Percentiles rank a stretch among this genome's conserved stretches.
These are phyloP conservation scores for Anas bahamensis DNA, from an alignment of 2,797 vertebrate genomes.

Conservation along the genomic window DNA sequence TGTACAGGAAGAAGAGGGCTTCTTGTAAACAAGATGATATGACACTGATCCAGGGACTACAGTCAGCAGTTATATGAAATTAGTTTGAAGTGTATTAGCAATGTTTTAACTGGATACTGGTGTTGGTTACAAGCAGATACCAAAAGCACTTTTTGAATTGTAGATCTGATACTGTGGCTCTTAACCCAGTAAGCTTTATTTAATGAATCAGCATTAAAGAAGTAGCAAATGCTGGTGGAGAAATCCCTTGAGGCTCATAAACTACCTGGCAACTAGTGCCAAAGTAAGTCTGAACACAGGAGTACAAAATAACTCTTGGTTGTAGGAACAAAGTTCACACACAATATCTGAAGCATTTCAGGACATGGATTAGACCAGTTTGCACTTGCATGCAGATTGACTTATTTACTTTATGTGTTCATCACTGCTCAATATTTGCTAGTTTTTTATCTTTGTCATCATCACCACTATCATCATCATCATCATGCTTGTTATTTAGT, in stretches of 20 bases:
- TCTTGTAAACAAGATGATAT: not conserved
- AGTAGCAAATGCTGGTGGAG: not conserved
- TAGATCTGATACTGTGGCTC: not conserved
- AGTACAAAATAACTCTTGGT: slow-evolving; percentile 10
- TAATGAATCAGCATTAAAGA: slow-evolving; percentile 45
- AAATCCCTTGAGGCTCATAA: slow-evolving; percentile 9
- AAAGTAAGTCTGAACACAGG: slow-evolving; percentile 10
- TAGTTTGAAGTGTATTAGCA: not conserved
- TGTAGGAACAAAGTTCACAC: slow-evolving; percentile 38
- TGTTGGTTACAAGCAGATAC: not conserved
- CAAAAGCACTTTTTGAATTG: not conserved
- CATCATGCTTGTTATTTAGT: not conserved
- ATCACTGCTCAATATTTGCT: not conserved
- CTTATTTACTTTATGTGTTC: not conserved
- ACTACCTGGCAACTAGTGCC: not conserved
- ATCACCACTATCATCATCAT: not conserved
- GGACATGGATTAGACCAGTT: not conserved
- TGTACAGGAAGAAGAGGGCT: not conserved
- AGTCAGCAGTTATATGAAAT: not conserved
- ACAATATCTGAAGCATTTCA: slow-evolving; percentile 1
- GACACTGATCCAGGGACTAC: not conserved
- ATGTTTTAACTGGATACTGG: not conserved
- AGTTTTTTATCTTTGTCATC: not conserved
- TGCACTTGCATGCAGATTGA: not conserved
- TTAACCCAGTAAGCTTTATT: not conserved